Percentiles rank a stretch among this genome's conserved stretches.
phyloP scores from a whole-genome alignment of 2,888 invertebrate species.

The Byasa hedistus region DNA sequence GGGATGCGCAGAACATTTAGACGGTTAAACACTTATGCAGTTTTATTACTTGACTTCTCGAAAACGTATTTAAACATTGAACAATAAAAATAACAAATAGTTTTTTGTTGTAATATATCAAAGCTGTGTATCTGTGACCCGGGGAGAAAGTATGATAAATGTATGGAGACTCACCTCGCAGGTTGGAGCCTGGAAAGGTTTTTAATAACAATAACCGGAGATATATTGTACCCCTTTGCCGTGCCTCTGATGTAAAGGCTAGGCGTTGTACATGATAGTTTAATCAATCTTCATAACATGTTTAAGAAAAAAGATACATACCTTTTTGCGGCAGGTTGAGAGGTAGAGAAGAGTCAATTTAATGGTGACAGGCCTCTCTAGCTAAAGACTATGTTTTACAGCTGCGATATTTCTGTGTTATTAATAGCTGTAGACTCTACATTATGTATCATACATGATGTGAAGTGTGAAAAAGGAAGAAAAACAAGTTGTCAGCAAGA shows the following conservation, averaged over 20 bases:
- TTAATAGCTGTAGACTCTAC: too few relatives aligned
- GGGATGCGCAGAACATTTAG: too few relatives aligned
- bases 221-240: slow-evolving; percentile 1
- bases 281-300: background rate
- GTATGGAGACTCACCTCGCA: slow-evolving; percentile 10
- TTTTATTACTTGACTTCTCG: background rate
- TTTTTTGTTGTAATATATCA: background rate
- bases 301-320: background rate
- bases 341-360: background rate
- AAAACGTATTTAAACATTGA: background rate
- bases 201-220: slow-evolving; percentile 13
- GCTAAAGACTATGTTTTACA: too few relatives aligned
- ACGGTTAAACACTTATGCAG: too few relatives aligned
- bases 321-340: background rate
- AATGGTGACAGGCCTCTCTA: too few relatives aligned
- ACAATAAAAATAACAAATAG: background rate
- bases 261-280: slow-evolving; percentile 2
- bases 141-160: slow-evolving; percentile 10
- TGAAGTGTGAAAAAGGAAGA: too few relatives aligned
- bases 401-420: too few relatives aligned
- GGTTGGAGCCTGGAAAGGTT: slow-evolving; percentile 4
- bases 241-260: background rate
- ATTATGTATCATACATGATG: too few relatives aligned
- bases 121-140: background rate
- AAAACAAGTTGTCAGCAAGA: too few relatives aligned